Evolutionary conservation across 2,113 vertebrate species (phyloP).

Genomic region (Corvus cornix): DNA sequence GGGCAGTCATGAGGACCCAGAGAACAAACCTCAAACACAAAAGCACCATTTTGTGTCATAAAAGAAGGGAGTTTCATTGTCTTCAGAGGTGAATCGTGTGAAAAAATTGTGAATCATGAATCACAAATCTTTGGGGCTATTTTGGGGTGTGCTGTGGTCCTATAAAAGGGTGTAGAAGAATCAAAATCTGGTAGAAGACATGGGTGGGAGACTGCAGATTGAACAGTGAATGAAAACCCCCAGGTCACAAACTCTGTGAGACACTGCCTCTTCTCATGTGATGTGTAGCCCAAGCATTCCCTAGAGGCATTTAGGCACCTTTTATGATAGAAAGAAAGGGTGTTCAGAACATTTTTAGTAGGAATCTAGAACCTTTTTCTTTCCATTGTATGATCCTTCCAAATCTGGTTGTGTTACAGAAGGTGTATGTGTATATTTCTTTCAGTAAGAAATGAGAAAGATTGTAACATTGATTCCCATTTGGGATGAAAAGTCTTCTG

Average conservation of each 20-base stretch:
- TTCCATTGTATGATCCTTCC: not conserved
- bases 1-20: not conserved
- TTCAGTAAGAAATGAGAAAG: not conserved
- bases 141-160: not conserved
- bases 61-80: rapidly evolving
- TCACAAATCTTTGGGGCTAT: not conserved
- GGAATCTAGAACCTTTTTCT: not conserved
- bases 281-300: not conserved
- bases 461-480: not conserved
- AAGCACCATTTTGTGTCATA: not conserved
- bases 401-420: not conserved
- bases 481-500: not conserved
- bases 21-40: not conserved
- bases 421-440: not conserved
- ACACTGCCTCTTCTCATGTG: not conserved
- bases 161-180: not conserved
- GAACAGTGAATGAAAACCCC: not conserved
- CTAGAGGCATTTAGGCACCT: not conserved
- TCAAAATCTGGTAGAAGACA: not conserved
- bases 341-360: not conserved
- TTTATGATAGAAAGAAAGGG: not conserved
- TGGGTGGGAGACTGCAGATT: not conserved
- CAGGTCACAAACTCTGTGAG: not conserved
- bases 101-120: not conserved
- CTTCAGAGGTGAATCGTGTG: not conserved